Evolutionary conservation across 2,113 vertebrate genomes (phyloP).

Genomic region (Sisor rabdophorus): DNA sequence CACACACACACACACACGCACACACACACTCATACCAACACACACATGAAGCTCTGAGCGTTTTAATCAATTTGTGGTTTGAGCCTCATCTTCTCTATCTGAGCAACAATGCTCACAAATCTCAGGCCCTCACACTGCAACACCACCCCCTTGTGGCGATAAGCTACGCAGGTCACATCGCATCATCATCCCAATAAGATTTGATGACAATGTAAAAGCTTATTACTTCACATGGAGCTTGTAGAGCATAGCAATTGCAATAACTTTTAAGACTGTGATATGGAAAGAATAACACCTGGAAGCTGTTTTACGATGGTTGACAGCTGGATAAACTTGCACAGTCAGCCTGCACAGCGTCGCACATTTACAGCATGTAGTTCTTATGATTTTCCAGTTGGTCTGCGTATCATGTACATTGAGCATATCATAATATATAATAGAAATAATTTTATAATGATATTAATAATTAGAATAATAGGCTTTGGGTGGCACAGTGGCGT

Average conservation of each 20-base stretch:
- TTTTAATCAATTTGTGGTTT: constrained; percentile 74
- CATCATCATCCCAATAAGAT: neutral
- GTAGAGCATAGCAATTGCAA: neutral
- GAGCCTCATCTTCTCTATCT: constrained; percentile 72
- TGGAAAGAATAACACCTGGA: neutral
- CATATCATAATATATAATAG: no score
- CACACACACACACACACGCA: constrained; percentile 45
- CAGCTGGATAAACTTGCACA: neutral
- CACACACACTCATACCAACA: constrained; percentile 5
- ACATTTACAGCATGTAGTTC: constrained; percentile 1
- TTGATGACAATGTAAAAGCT: neutral
- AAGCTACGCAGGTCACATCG: neutral
- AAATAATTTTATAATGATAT: no score
- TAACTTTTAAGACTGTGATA: neutral
- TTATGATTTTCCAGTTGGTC: neutral
- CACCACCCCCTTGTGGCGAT: constrained; percentile 59
- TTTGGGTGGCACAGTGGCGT: no score
- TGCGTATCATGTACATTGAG: neutral
- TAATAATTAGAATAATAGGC: no score
- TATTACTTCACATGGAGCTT: neutral
- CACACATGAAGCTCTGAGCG: constrained; percentile 61
- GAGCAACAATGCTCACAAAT: constrained; percentile 46
- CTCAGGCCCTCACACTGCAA: constrained; percentile 17
- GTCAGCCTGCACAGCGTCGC: neutral
- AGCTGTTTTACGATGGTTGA: neutral